These are phyloP conservation scores for Thymelicus sylvestris DNA, from an alignment of 2,888 invertebrate genomes.

Conservation along the genomic window DNA sequence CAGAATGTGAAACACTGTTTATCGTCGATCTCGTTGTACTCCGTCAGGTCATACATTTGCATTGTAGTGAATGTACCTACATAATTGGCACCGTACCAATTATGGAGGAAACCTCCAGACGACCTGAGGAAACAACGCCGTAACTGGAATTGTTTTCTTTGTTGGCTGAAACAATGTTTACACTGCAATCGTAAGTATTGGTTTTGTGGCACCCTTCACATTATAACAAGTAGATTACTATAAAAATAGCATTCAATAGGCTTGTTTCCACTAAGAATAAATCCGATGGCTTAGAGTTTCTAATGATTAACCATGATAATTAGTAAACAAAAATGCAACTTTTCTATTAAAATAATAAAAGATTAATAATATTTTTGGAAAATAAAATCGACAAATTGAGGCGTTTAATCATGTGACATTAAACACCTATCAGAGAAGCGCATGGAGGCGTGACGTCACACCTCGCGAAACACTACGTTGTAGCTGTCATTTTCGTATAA, in stretches of 20 bases:
- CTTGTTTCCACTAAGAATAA: too few species aligned
- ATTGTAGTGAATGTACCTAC: slow-evolving; percentile 43
- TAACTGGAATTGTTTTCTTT: slow-evolving; percentile 21
- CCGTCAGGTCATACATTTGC: slow-evolving; percentile 46
- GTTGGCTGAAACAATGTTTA: slow-evolving; percentile 10
- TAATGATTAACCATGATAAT: too few species aligned
- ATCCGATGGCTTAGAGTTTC: too few species aligned
- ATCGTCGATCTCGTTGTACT: slow-evolving; percentile 48
- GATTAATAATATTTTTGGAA: too few species aligned
- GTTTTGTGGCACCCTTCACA: background rate
- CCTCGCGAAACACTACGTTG: too few species aligned
- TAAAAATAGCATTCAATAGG: background rate
- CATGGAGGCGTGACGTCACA: too few species aligned
- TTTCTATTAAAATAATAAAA: too few species aligned
- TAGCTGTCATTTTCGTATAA: too few species aligned
- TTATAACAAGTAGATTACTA: background rate
- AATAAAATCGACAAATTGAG: too few species aligned
- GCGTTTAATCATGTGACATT: too few species aligned
- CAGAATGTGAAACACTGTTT: slow-evolving; percentile 47
- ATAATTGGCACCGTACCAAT: slow-evolving; percentile 49
- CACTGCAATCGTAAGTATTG: slow-evolving; percentile 19
- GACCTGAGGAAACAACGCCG: slow-evolving; percentile 26
- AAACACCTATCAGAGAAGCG: too few species aligned
- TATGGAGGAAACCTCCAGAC: slow-evolving; percentile 39
- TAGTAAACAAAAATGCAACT: too few species aligned